Base-by-base conservation (phyloP, 2,888 invertebrate species). In the Microchrysa polita region DNA sequence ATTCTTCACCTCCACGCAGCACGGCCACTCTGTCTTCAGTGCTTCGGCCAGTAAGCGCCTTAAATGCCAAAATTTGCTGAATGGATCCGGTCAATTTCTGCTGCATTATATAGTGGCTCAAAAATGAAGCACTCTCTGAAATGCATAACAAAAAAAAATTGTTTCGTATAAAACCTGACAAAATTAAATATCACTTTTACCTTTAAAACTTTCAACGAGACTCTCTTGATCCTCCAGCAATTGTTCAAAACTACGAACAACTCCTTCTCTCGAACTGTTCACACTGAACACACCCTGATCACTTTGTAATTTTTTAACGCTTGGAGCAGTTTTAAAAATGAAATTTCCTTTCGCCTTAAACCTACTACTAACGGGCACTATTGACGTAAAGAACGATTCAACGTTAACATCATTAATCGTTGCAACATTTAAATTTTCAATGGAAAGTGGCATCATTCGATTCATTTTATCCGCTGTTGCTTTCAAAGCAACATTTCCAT, bases 381-480 rank as follows among this genome's bases (percentile, higher is more conserved):
- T 83, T 81, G 79, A 79, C 75, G 75, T 42, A 82, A 80, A 76
- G 81, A 86, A 79, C 79, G 79, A 34, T 79, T 80, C 78, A 1
- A 83, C 78, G 71, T 82, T 81, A 52, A 83, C 79, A 1, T 81
- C 81, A 75, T 83, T 82, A 44, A 86, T 81, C 75, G 80, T 79
- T 2, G 81, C 76, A 0, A 78, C 77, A 72, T 79, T 76, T 0
- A 84, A 75, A 67, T 81, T 76, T 20, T 81, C 79, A 69, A 84
- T 79, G 40, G 81, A 81, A 74, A 80, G 80, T 7, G 81, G 78
- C 5, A 81, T 73, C 55, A 84, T 80, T 44, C 77, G 78, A 20
- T 79, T 77, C 7, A 78, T 77, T 0, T 78, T 74, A 0, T 79
- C 61, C 1, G 79, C 75, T 74, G 78, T 78, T 42, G 80, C 82